These are phyloP conservation scores for Bos javanicus DNA, from an alignment of 2,113 vertebrate species.

Conservation along the genomic window DNA sequence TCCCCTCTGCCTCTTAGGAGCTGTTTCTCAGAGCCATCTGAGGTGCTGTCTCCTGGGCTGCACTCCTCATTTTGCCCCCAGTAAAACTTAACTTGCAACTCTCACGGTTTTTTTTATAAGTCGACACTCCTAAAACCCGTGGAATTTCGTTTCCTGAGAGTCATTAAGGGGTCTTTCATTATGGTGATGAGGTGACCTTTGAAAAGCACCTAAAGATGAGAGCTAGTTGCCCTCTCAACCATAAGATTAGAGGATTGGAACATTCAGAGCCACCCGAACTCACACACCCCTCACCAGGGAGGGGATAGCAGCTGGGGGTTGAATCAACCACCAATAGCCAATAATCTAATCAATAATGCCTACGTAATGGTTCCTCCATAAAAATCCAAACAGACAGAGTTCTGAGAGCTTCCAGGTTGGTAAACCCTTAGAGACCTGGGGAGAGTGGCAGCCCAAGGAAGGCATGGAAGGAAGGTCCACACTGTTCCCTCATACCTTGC, in stretches of 20 bases:
- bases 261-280: too few relatives aligned
- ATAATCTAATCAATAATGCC: not conserved
- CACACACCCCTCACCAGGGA: not conserved
- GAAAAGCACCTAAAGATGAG: not conserved
- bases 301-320: not conserved
- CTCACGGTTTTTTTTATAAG: accelerated
- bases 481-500: not conserved
- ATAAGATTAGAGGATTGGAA: not conserved
- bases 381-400: not conserved
- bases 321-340: not conserved
- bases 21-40: not conserved
- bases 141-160: not conserved
- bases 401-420: not conserved
- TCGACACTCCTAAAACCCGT: not conserved
- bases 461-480: not conserved
- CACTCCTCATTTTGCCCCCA: not conserved
- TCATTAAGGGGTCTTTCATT: not conserved
- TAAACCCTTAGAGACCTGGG: not conserved
- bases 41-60: not conserved
- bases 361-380: not conserved
- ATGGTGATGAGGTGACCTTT: not conserved
- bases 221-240: not conserved
- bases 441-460: not conserved
- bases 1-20: not conserved
- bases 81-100: not conserved